A percentile compares a stretch with the other conserved stretches of the same genome.
These are phyloP conservation scores for Drosophila mimica DNA, from an alignment of 2,888 invertebrate genomes.

Conservation along the genomic window DNA sequence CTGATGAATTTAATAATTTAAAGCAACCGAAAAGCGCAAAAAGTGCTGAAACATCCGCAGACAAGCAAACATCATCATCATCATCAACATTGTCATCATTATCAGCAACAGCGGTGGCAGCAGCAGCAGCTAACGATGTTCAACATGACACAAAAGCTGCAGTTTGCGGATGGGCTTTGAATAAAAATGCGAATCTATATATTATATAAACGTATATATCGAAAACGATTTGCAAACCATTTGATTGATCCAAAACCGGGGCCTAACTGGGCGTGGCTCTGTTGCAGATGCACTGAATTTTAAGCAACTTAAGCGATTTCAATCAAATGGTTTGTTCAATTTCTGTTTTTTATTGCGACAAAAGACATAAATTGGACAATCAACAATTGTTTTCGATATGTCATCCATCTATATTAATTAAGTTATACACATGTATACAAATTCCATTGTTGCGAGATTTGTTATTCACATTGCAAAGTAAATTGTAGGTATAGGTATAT, in stretches of 20 bases:
- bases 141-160: constrained; percentile 79
- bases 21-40: constrained; percentile 45
- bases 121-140: constrained; percentile 45
- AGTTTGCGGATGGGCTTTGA: constrained; percentile 75
- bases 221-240: constrained; percentile 63
- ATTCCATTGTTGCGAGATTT: not conserved
- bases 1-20: constrained; percentile 76
- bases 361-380: constrained; percentile 51
- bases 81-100: constrained; percentile 29
- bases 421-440: constrained; percentile 8
- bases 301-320: constrained; percentile 62
- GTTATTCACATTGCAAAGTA: constrained; percentile 25
- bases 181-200: constrained; percentile 61
- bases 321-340: constrained; percentile 52
- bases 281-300: constrained; percentile 77
- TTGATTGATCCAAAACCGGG: constrained; percentile 49
- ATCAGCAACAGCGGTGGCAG: constrained; percentile 15
- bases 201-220: constrained; percentile 15
- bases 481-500: not conserved
- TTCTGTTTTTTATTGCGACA: constrained; percentile 13
- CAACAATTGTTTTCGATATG: constrained; percentile 61
- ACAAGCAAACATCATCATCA: constrained; percentile 41
- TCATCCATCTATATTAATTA: constrained; percentile 31
- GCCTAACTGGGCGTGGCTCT: constrained; percentile 44
- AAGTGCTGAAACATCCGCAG: constrained; percentile 19